Evolutionary conservation across 1,140 invertebrate species (phyloP), one percentile per base, ranked within the genome.

Genomic region (Arion vulgaris): DNA sequence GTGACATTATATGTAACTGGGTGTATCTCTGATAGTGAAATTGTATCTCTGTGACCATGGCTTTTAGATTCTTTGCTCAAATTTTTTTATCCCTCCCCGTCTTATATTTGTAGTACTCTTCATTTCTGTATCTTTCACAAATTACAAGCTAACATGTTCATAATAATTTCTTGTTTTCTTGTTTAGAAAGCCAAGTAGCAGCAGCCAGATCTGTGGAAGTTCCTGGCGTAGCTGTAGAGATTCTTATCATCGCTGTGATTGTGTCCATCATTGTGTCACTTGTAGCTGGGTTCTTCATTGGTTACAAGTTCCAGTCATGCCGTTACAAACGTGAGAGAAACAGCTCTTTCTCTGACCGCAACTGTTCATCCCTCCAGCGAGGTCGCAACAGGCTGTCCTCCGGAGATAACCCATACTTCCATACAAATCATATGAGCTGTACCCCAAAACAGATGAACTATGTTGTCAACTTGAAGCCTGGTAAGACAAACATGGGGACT

Each of bases 261-360:
- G 84, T 86, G 23, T 82, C 86, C 62, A 86, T 89, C 45, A 86
- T 89, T 13, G 38, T 87, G 41, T 89, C 88, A 13, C 83, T 87
- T 17, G 77, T 89, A 45, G 38, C 85, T 7, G 86, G 87, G 32
- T 89, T 89, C 72, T 49, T 88, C 36, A 85, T 86, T 0, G 88
- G 88, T 32, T 89, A 85, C 84, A 88, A 86, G 83, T 86, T 89
- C 28, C 83, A 84, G 23, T 84, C 82, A 0, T 89, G 88, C 73
- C 82, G 87, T 1, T 38, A 74, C 26, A 57, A 75, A 1, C 80
- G 82, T 0, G 74, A 87, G 17, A 80, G 80, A 49, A 71, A 80
- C 53, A 82, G 86, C 77, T 32, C 76, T 0, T 84, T 83, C 57
- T 85, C 83, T 68, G 74, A 83, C 36, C 71, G 80, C 32, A 66